phyloP scores from a whole-genome alignment of 2,113 vertebrate species.

The Empidonax traillii region DNA sequence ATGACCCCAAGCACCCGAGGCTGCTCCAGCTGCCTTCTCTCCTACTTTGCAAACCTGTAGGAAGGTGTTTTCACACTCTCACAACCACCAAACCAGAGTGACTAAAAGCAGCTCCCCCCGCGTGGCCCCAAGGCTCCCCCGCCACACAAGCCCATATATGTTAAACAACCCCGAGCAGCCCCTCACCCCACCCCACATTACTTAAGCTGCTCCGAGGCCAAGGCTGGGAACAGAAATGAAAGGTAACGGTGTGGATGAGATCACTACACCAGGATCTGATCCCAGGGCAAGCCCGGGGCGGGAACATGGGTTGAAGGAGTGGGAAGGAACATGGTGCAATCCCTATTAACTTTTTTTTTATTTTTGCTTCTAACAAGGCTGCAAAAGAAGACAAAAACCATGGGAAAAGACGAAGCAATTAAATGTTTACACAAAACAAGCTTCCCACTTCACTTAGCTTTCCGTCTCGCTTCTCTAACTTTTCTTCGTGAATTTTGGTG shows the following conservation, averaged over 20 bases:
- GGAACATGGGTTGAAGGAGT: background rate
- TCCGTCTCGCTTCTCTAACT: background rate
- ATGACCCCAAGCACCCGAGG: background rate
- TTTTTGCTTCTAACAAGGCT: background rate
- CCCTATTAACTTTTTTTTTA: background rate
- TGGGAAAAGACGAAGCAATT: background rate
- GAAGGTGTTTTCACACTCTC: background rate
- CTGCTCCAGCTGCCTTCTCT: background rate
- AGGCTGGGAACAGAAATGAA: background rate
- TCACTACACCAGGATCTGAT: background rate
- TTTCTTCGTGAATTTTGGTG: background rate
- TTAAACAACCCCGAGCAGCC: background rate
- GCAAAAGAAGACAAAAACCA: background rate
- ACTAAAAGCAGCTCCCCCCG: background rate
- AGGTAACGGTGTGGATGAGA: background rate
- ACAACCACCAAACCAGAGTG: background rate
- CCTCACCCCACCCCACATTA: background rate
- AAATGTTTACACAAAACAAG: background rate
- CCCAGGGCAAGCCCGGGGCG: background rate
- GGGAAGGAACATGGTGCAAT: background rate
- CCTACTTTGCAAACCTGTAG: background rate
- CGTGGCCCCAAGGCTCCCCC: background rate
- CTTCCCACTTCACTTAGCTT: background rate
- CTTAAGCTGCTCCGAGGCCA: background rate
- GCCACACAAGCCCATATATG: background rate